A percentile compares a stretch with the other conserved stretches of the same genome.
Evolutionary conservation across 2,888 invertebrate genomes (phyloP).

Genomic region (Idaea dimidiata): DNA sequence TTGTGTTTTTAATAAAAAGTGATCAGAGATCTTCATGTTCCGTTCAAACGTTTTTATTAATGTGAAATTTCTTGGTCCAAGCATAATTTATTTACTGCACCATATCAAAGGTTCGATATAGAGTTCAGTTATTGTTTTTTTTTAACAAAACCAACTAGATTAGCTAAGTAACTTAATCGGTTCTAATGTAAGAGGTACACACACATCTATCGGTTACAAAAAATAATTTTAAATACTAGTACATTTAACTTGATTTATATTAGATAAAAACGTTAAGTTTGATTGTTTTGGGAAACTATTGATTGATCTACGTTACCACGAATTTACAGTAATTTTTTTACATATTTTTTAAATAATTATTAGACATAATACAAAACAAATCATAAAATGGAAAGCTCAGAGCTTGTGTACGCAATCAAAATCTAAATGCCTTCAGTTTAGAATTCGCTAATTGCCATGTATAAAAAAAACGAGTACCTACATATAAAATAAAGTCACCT

Average conservation of each 20-base stretch:
- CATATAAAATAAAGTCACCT: neutral
- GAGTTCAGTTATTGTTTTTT: too few species aligned
- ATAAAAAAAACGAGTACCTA: constrained; percentile 12
- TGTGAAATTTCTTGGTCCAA: too few species aligned
- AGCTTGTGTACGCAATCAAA: constrained; percentile 49
- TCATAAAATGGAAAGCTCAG: constrained; percentile 33
- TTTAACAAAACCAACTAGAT: neutral
- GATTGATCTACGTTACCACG: neutral
- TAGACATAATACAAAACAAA: constrained; percentile 13
- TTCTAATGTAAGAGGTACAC: neutral
- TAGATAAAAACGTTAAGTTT: neutral
- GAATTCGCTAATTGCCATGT: constrained; percentile 14
- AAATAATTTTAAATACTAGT: neutral
- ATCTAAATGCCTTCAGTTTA: constrained; percentile 49
- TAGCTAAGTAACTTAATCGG: neutral
- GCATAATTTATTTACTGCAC: too few species aligned
- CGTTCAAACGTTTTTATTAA: too few species aligned
- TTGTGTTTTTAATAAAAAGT: too few species aligned
- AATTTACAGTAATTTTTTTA: constrained; percentile 6
- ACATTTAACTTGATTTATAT: neutral
- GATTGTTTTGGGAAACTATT: neutral
- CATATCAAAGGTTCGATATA: too few species aligned
- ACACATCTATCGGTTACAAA: neutral
- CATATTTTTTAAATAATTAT: too few species aligned
- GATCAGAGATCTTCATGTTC: too few species aligned